phyloP scores from a whole-genome alignment of 2,888 invertebrate species.

The Agrochola circellaris region DNA sequence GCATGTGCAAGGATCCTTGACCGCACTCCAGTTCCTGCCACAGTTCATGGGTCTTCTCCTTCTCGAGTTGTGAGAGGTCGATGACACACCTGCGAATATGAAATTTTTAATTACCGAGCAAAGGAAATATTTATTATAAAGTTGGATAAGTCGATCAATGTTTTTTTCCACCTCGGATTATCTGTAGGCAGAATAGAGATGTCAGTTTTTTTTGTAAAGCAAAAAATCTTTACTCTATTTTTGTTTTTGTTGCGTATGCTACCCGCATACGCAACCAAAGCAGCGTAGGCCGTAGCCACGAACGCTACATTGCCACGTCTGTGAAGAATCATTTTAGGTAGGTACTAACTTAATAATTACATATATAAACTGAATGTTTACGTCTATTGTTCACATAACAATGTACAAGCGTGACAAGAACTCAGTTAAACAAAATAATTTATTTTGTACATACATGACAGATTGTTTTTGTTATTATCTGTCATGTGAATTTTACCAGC shows the following conservation, averaged over 20 bases:
- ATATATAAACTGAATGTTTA: neutral
- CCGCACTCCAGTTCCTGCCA: constrained; percentile 87
- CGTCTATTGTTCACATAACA: neutral
- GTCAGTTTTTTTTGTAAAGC: constrained; percentile 4
- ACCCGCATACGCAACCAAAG: too few relatives aligned
- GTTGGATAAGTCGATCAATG: too few relatives aligned
- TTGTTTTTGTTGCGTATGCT: neutral
- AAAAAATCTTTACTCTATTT: neutral
- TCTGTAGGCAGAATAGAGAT: neutral
- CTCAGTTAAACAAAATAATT: neutral
- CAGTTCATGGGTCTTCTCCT: constrained; percentile 86
- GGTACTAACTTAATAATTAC: neutral
- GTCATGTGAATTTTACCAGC: neutral
- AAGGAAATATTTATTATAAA: neutral
- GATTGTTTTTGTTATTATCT: constrained; percentile 13
- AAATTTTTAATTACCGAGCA: constrained; percentile 6
- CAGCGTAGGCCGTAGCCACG: neutral
- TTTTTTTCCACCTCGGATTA: neutral
- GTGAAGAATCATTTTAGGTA: neutral
- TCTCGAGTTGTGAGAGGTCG: constrained; percentile 84
- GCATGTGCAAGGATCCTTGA: constrained; percentile 82
- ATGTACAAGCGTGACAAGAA: neutral
- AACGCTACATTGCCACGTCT: neutral
- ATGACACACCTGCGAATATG: constrained; percentile 79
- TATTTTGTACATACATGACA: neutral